phyloP scores from a whole-genome alignment of 2,797 vertebrate genomes.

The Bovichtus diacanthus region DNA sequence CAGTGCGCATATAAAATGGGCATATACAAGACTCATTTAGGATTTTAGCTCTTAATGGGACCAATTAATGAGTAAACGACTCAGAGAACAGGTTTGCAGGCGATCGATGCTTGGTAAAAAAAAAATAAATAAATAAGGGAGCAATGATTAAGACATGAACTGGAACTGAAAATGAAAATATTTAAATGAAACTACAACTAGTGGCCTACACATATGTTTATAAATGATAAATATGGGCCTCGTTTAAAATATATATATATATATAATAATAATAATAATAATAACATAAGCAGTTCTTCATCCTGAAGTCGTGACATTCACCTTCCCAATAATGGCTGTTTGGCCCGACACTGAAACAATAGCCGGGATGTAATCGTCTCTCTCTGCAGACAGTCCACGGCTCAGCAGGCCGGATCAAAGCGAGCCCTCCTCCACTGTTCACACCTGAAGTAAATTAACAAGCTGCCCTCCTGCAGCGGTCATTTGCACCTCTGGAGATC shows the following conservation, averaged over 20 bases:
- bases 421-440: slow-evolving; percentile 42
- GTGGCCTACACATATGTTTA: not conserved
- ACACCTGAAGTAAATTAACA: slow-evolving; percentile 67
- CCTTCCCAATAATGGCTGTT: slow-evolving; percentile 33
- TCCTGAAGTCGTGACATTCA: slow-evolving; percentile 36
- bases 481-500: slow-evolving; percentile 63
- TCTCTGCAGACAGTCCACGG: slow-evolving; percentile 33
- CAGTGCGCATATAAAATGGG: too few relatives aligned
- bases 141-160: not conserved
- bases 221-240: not conserved
- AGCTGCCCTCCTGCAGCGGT: slow-evolving; percentile 42
- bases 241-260: not conserved
- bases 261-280: too few relatives aligned
- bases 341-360: slow-evolving; percentile 13
- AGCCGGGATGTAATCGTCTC: not conserved
- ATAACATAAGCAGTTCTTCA: not conserved
- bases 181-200: too few relatives aligned
- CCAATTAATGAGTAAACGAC: not conserved
- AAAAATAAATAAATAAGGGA: not conserved
- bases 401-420: slow-evolving; percentile 78
- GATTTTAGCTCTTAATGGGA: not conserved
- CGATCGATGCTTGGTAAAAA: not conserved
- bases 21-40: not conserved
- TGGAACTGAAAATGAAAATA: not conserved
- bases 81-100: not conserved